Percentiles rank a stretch among this genome's conserved stretches.
Evolutionary conservation across 1,140 invertebrate genomes (phyloP).

Genomic region (Brachystomella parvula): DNA sequence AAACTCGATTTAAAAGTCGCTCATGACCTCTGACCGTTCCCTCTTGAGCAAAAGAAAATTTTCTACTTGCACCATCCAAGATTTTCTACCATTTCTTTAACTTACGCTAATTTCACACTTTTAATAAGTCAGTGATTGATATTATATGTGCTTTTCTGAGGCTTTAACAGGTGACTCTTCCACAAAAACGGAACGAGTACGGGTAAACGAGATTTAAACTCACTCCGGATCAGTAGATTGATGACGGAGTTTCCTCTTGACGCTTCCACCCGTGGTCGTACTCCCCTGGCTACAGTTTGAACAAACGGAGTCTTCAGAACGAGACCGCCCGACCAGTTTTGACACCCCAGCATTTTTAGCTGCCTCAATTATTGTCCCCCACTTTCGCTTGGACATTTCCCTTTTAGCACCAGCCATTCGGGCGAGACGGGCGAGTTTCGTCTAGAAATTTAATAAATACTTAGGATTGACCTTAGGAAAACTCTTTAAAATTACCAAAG

Average conservation of each 20-base stretch:
- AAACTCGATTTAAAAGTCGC: no score
- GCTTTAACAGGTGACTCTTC: no score
- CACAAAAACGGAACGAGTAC: background rate
- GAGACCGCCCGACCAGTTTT: slow-evolving; percentile 60
- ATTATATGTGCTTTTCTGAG: no score
- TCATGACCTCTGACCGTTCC: no score
- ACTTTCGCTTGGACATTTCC: slow-evolving; percentile 53
- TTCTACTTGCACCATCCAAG: no score
- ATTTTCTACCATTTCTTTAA: no score
- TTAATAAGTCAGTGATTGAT: no score
- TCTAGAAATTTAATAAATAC: slow-evolving; percentile 19
- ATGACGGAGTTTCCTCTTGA: slow-evolving; percentile 24
- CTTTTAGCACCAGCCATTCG: slow-evolving; percentile 42
- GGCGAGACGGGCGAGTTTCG: slow-evolving; percentile 42
- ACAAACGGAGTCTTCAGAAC: slow-evolving; percentile 75
- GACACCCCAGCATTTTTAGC: slow-evolving; percentile 65
- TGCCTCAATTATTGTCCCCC: slow-evolving; percentile 74
- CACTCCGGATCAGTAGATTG: slow-evolving; percentile 29
- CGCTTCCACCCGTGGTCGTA: slow-evolving; percentile 5
- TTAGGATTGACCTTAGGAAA: background rate
- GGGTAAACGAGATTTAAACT: background rate
- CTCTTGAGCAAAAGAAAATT: no score
- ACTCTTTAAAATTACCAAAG: background rate
- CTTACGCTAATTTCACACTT: no score
- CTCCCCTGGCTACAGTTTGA: slow-evolving; percentile 50